phyloP scores from a whole-genome alignment of 2,888 invertebrate species.

The Hydrotaea cyrtoneurina region DNA sequence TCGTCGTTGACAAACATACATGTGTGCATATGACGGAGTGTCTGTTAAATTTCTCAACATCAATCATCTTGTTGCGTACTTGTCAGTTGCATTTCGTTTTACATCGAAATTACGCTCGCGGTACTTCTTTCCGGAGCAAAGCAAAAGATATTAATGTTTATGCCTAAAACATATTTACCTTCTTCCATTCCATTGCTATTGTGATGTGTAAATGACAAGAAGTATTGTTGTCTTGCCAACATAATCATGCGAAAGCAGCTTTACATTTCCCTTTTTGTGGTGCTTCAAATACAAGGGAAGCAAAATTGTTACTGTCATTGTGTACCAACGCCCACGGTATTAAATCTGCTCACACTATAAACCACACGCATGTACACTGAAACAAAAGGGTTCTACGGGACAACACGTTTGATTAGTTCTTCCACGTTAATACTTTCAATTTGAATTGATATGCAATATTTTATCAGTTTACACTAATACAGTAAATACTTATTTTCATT shows the following conservation, averaged over 20 bases:
- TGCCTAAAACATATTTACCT: conserved; percentile 16
- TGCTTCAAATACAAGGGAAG: background rate
- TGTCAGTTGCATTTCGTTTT: conserved; percentile 39
- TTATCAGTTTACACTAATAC: too few species aligned
- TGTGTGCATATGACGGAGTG: conserved; percentile 36
- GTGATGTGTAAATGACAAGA: background rate
- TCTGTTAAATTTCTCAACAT: conserved; percentile 40
- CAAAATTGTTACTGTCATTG: background rate
- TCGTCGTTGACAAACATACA: background rate
- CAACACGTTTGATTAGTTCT: too few species aligned
- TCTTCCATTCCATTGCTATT: conserved; percentile 4
- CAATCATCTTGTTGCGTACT: conserved; percentile 50
- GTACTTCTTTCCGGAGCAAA: background rate
- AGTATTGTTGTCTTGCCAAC: background rate
- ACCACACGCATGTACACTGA: too few species aligned
- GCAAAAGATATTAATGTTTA: conserved; percentile 20
- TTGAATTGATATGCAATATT: too few species aligned
- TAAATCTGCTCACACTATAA: too few species aligned
- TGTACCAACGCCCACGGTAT: too few species aligned
- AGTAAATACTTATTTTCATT: too few species aligned
- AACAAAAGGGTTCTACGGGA: too few species aligned
- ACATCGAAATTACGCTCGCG: background rate
- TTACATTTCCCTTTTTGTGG: background rate
- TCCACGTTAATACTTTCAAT: too few species aligned
- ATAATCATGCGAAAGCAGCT: background rate